phyloP scores from a whole-genome alignment of 2,797 vertebrate species.

The Pogoniulus pusillus region DNA sequence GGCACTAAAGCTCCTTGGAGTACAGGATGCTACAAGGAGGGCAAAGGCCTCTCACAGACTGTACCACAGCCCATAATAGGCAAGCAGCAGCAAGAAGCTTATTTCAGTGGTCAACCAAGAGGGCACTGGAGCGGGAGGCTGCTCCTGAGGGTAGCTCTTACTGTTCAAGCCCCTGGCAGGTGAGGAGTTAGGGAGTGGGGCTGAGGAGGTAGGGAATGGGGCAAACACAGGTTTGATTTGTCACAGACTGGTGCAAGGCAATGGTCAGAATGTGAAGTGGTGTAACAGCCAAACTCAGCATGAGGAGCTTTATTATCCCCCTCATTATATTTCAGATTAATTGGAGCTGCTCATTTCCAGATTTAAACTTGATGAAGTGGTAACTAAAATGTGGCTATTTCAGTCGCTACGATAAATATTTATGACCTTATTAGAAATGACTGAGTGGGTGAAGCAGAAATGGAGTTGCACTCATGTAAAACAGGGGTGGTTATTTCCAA shows the following conservation, averaged over 20 bases:
- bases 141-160: no score
- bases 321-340: conserved; percentile 6
- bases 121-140: no score
- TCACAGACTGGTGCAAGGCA: not conserved
- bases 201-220: not conserved
- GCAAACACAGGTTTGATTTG: not conserved
- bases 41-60: no score
- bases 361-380: not conserved
- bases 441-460: not conserved
- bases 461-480: not conserved
- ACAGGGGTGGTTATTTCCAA: not conserved
- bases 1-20: no score
- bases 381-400: conserved; percentile 10
- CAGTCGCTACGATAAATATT: conserved; percentile 21
- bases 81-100: no score
- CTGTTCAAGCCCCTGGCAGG: no score
- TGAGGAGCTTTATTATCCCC: not conserved
- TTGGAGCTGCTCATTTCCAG: conserved; percentile 15
- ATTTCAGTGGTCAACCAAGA: no score
- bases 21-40: no score
- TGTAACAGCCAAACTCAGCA: not conserved
- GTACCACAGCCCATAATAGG: no score
- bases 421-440: conserved; percentile 31
- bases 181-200: not conserved
- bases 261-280: not conserved